phyloP scores from a whole-genome alignment of 2,888 invertebrate species.

The Prosopocoilus inquinatus region DNA sequence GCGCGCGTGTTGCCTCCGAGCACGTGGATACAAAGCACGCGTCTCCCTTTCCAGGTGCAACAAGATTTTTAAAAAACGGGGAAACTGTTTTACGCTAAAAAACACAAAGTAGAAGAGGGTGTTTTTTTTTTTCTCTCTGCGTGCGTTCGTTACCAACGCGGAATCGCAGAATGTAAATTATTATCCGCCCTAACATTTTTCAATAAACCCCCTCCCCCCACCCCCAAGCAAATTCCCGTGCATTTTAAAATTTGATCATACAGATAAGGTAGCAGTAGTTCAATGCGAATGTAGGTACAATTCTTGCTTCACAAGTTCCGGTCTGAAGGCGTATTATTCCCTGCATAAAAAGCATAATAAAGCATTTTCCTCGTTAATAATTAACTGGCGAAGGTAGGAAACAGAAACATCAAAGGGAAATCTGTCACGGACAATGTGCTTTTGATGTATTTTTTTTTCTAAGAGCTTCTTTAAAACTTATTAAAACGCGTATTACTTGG shows the following conservation, averaged over 20 bases:
- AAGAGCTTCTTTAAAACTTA: constrained; percentile 6
- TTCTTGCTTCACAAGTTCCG: no score
- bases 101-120: constrained; percentile 23
- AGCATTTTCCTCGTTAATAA: constrained; percentile 49
- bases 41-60: constrained; percentile 25
- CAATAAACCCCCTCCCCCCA: no score
- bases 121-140: neutral
- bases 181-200: no score
- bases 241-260: no score
- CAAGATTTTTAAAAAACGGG: constrained; percentile 25
- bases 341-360: constrained; percentile 40
- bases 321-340: constrained; percentile 32
- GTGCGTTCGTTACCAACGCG: no score
- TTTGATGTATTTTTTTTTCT: constrained; percentile 26
- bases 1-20: constrained; percentile 16
- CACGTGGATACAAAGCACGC: constrained; percentile 28
- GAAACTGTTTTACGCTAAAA: constrained; percentile 26
- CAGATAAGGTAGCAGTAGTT: no score
- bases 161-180: no score
- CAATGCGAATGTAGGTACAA: no score
- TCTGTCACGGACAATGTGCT: constrained; percentile 49
- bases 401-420: constrained; percentile 47
- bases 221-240: no score
- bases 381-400: constrained; percentile 48
- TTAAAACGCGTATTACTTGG: constrained; percentile 8